Evolutionary conservation across 2,888 invertebrate genomes (phyloP), one percentile per base, ranked within the genome.

Genomic region (Xanthia togata): DNA sequence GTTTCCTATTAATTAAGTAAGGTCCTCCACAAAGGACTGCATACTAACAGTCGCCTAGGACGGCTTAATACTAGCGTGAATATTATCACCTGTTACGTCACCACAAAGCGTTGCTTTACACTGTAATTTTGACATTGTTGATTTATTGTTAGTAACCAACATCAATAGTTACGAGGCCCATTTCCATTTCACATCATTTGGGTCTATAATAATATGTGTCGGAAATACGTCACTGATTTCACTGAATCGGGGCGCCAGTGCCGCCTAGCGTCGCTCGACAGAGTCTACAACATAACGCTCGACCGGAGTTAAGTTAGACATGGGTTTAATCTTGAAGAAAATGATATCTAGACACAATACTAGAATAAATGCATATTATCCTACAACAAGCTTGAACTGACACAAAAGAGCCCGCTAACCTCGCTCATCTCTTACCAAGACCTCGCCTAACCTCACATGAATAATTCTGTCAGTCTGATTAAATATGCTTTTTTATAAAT

Each of bases 401-500:
- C 0, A n/a, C 6, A 41, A 76, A 69, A 12, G 35, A 59, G 26
- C n/a, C 14, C 35, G 57, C 53, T 23, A 17, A 47, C 41, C 62
- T 50, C 20, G 55, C 50, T 65, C 63, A 73, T 80, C 68, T 76
- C 44, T 31, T 53, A 17, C 9, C 4, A 20, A 35, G 12, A 38
- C 64, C 55, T 60, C 20, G 59, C 55, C 62, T 59, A 53, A 73
- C 70, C 44, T 44, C 59, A 73, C 76, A 79, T 83, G 78, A 88
- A 82, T 85, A 79, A 85, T 82, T 76, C 72, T 11, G 44, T 70
- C 77, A 63, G 57, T 8, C 72, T 65, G 81, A 84, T 87, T 82
- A 84, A 73, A 81, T 83, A 87, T 88, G 87, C 83, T 81, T 87
- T 87, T 87, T 87, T 83, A 65, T 69, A 74, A 79, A 86, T 83